Percentiles rank a stretch among this genome's conserved stretches.
Evolutionary conservation across 2,113 vertebrate genomes (phyloP).

Genomic region (Macquaria australasica): DNA sequence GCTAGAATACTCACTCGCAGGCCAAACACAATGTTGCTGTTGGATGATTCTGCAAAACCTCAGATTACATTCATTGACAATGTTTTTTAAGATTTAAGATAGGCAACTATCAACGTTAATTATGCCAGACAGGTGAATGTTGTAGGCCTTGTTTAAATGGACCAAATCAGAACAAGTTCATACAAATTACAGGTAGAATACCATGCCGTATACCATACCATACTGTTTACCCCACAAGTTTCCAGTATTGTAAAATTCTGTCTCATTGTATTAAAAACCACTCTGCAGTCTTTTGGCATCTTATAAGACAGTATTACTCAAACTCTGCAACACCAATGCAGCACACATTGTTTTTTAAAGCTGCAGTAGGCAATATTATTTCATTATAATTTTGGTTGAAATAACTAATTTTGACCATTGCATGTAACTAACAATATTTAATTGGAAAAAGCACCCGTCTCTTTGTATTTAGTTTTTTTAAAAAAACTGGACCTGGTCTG

Average conservation of each 20-base stretch:
- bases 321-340: not conserved
- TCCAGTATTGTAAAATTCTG: no score
- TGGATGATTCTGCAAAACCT: not conserved
- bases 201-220: not conserved
- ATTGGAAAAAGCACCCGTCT: no score
- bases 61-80: not conserved
- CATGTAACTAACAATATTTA: no score
- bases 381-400: no score
- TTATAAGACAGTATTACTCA: not conserved
- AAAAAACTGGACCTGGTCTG: no score
- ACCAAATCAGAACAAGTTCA: not conserved
- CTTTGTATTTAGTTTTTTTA: no score
- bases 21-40: slow-evolving; percentile 4
- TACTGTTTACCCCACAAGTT: not conserved
- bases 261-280: no score
- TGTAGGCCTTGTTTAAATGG: not conserved
- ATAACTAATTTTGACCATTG: no score
- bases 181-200: not conserved
- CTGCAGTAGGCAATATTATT: no score
- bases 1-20: not conserved
- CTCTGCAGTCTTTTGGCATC: not conserved
- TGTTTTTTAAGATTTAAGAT: not conserved
- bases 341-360: not conserved
- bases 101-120: not conserved
- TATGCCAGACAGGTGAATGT: not conserved